Evolutionary conservation across 1,140 invertebrate genomes (phyloP), one percentile per base, ranked within the genome.

Genomic region (Drosophila nigrodunni): DNA sequence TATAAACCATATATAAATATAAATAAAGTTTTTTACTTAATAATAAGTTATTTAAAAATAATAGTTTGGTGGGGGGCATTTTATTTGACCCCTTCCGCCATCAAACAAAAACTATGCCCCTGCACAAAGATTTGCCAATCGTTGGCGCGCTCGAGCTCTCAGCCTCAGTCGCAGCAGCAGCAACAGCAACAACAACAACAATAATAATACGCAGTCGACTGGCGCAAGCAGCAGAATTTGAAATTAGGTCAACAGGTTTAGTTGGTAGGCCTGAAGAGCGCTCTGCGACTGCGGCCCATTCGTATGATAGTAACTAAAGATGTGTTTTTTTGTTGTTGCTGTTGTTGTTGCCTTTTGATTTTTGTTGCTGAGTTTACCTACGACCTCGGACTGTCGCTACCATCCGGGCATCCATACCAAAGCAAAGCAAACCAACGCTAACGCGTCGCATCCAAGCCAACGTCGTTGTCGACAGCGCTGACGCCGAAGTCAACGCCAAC

Each of bases 191-290:
- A 86, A 75, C 77, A 80, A 9, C 71, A 76, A 57, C 80, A 83
- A 76, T 70, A 86, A 75, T 74, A 85, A 74, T 58, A 76, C 77
- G 49, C 59, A 54, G 67, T 71, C 54, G 67, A 59, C 67, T 76
- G 67, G 62, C 74, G 64, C 74, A 78, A 76, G 77, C 82, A 87
- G 83, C 83, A 88, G 85, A 88, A 88, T 88, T 89, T 88, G 85
- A 89, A 89, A 89, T 89, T 89, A 89, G 85, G 85, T 89, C 85
- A 89, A 89, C 85, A 89, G 85, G 85, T 89, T 89, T 89, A 82
- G 85, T 83, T 89, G 65, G 69, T 77, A 67, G 78, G 75, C 70
- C 74, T 77, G 46, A 80, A 78, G 77, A 78, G 69, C 70, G 62
- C 77, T 65, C 64, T 57, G 68, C 64, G 75, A 76, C 82, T 86